phyloP scores from a whole-genome alignment of 1,140 invertebrate genomes.

The Drosophila truncata region DNA sequence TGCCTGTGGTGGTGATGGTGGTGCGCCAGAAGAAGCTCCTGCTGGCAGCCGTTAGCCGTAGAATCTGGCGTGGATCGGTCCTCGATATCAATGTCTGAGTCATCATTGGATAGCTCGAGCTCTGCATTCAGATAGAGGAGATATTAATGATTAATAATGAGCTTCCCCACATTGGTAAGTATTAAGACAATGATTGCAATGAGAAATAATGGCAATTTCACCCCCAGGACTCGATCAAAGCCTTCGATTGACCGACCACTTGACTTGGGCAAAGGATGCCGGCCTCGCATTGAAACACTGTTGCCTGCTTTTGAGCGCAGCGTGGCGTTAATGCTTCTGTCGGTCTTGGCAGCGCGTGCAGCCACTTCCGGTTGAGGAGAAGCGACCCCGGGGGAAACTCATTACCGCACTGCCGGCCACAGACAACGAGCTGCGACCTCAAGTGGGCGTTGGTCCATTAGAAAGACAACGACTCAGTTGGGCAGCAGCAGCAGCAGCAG shows the following conservation, averaged over 20 bases:
- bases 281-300: slow-evolving; percentile 23
- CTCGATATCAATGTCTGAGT: slow-evolving; percentile 84
- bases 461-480: slow-evolving; percentile 28
- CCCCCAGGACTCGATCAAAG: not conserved
- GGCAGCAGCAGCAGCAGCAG: not conserved
- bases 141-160: not conserved
- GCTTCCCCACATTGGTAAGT: not conserved
- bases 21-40: slow-evolving; percentile 50
- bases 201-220: not conserved
- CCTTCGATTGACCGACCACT: slow-evolving; percentile 30
- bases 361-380: slow-evolving; percentile 50
- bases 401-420: slow-evolving; percentile 54
- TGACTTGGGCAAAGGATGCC: not conserved
- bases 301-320: slow-evolving; percentile 57
- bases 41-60: slow-evolving; percentile 65
- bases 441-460: slow-evolving; percentile 77
- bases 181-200: not conserved
- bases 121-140: slow-evolving; percentile 35
- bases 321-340: slow-evolving; percentile 62
- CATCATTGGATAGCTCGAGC: slow-evolving; percentile 79
- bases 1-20: slow-evolving; percentile 33
- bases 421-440: slow-evolving; percentile 52
- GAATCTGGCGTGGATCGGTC: slow-evolving; percentile 85
- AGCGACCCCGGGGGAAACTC: slow-evolving; percentile 30
- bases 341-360: slow-evolving; percentile 51